Percentiles rank a stretch among this genome's conserved stretches.
phyloP scores from a whole-genome alignment of 1,140 invertebrate genomes.

The Phenacoccus solenopsis region DNA sequence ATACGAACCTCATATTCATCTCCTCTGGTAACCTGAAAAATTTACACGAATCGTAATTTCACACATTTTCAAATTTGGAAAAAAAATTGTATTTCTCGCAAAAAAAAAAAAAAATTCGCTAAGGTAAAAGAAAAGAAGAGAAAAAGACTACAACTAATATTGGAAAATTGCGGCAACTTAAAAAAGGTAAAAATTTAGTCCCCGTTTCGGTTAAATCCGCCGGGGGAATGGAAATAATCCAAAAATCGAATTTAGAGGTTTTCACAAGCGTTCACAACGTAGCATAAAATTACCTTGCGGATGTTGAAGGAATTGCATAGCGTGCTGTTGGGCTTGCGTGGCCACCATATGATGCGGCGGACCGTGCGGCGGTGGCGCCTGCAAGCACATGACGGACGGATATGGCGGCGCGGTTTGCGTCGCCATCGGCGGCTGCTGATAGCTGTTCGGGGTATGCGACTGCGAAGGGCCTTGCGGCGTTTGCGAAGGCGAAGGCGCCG shows the following conservation, averaged over 20 bases:
- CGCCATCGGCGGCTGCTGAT: conserved; percentile 35
- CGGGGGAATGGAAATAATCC: background rate
- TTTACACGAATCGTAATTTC: conserved; percentile 1
- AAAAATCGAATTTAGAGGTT: background rate
- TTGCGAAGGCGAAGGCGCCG: conserved; percentile 38
- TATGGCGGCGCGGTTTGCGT: conserved; percentile 21
- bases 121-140: background rate
- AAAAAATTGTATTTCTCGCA: background rate
- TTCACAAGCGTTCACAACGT: background rate
- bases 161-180: background rate
- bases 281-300: background rate
- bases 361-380: conserved; percentile 38
- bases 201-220: background rate
- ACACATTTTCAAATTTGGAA: too few relatives aligned
- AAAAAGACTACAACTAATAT: background rate
- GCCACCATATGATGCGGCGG: conserved; percentile 7
- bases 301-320: conserved; percentile 4
- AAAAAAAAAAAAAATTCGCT: background rate
- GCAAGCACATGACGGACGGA: conserved; percentile 40
- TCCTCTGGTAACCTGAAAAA: conserved; percentile 1
- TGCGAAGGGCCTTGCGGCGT: conserved; percentile 26
- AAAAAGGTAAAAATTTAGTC: background rate
- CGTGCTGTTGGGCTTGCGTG: background rate
- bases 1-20: conserved; percentile 1
- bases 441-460: conserved; percentile 39